Conservation (phyloP, 2,888 invertebrate species). For the Ditula angustiorana region DNA sequence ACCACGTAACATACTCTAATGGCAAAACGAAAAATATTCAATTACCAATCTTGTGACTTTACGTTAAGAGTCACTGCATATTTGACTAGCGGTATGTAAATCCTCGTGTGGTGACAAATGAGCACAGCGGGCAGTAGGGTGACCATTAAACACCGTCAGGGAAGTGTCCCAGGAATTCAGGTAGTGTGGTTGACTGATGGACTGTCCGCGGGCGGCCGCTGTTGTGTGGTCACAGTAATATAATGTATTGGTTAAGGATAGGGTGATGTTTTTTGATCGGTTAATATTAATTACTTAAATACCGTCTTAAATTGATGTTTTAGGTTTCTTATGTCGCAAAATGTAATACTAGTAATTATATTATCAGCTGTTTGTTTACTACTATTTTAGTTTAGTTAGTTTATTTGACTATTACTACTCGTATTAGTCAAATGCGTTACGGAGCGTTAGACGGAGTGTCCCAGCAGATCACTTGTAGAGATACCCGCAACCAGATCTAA, state of each 20-base stretch:
- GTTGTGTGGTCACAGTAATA: slow-evolving; percentile 52
- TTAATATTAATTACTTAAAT: too few species aligned
- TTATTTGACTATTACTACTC: too few species aligned
- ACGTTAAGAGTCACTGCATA: not conserved
- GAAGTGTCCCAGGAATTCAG: slow-evolving; percentile 64
- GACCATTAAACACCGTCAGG: slow-evolving; percentile 68
- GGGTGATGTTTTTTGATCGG: slow-evolving; percentile 32
- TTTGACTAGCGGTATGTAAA: slow-evolving; percentile 18
- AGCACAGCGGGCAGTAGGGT: slow-evolving; percentile 67
- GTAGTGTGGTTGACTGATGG: slow-evolving; percentile 69
- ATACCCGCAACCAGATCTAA: slow-evolving; percentile 28
- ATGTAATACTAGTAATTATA: too few species aligned
- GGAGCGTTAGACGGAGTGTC: slow-evolving; percentile 58
- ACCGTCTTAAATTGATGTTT: too few species aligned
- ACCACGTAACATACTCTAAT: not conserved
- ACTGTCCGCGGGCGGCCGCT: slow-evolving; percentile 56
- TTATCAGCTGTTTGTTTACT: too few species aligned
- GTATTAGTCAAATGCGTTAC: slow-evolving; percentile 65
- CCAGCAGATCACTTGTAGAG: slow-evolving; percentile 49
- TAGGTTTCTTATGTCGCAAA: too few species aligned
- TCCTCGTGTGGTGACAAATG: slow-evolving; percentile 70
- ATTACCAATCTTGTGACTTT: not conserved
- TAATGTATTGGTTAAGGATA: slow-evolving; percentile 10
- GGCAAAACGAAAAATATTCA: not conserved
- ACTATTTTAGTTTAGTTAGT: too few species aligned